Percentiles rank a stretch among this genome's conserved stretches.
Conservation (phyloP, 1,140 invertebrate species). For the Venturia canescens region DNA sequence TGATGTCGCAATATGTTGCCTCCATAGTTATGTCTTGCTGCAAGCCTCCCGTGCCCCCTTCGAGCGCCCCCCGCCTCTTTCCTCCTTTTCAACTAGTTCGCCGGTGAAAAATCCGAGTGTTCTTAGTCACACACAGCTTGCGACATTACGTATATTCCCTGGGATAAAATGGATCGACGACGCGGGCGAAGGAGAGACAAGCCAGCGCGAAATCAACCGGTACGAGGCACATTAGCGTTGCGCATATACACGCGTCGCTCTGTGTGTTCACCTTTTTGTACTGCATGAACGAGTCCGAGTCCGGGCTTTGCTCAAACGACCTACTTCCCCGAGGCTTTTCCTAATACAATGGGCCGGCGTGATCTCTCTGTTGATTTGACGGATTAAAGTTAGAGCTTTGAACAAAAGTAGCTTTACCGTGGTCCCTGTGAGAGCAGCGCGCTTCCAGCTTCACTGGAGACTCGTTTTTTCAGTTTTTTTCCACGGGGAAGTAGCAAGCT, state of each 20-base stretch:
- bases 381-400: not conserved
- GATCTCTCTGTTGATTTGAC: slow-evolving; percentile 20
- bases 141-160: slow-evolving; percentile 43
- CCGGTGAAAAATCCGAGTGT: slow-evolving; percentile 68
- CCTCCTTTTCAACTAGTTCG: slow-evolving; percentile 66
- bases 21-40: slow-evolving; percentile 67
- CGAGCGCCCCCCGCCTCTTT: not conserved
- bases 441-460: no score
- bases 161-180: slow-evolving; percentile 37
- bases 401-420: not conserved
- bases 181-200: slow-evolving; percentile 49
- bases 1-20: slow-evolving; percentile 68
- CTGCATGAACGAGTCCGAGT: slow-evolving; percentile 64
- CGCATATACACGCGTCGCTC: slow-evolving; percentile 33
- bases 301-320: slow-evolving; percentile 64
- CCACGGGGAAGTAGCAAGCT: no score
- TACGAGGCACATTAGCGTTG: slow-evolving; percentile 36
- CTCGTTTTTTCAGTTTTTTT: no score
- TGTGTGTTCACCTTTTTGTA: slow-evolving; percentile 55
- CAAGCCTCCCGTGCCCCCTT: not conserved
- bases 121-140: slow-evolving; percentile 69
- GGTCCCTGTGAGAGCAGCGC: no score
- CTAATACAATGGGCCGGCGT: not conserved
- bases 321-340: slow-evolving; percentile 57
- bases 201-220: not conserved